Conservation (phyloP, 2,113 vertebrate species). For the Galemys pyrenaicus region DNA sequence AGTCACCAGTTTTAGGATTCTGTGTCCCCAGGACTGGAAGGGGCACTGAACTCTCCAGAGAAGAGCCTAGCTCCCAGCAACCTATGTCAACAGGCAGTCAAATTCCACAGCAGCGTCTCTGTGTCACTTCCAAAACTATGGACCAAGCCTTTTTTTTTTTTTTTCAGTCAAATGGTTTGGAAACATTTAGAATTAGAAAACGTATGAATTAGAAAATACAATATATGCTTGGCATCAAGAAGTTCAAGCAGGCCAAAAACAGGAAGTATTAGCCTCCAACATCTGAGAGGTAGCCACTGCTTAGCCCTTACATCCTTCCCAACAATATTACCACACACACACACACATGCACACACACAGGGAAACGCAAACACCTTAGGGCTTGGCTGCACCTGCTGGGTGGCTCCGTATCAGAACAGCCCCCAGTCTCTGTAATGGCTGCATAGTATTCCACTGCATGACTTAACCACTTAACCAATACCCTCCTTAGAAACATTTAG, state of each 20-base stretch:
- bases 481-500: background rate
- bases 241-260: background rate
- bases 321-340: background rate
- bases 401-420: background rate
- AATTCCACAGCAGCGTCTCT: background rate
- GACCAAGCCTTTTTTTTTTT: background rate
- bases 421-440: background rate
- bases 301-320: background rate
- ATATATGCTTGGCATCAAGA: background rate
- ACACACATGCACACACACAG: background rate
- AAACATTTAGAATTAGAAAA: constrained; percentile 22
- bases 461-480: background rate
- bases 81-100: background rate
- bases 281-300: background rate
- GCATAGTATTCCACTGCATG: background rate
- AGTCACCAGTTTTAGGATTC: background rate
- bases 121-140: background rate
- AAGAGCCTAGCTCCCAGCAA: background rate
- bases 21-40: background rate
- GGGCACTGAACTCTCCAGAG: background rate
- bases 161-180: background rate
- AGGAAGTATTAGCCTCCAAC: background rate
- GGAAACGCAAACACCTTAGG: background rate
- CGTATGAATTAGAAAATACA: background rate
- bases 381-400: background rate